A percentile compares a stretch with the other conserved stretches of the same genome.
Evolutionary conservation across 2,888 invertebrate genomes (phyloP).

Genomic region (Phalera bucephala): DNA sequence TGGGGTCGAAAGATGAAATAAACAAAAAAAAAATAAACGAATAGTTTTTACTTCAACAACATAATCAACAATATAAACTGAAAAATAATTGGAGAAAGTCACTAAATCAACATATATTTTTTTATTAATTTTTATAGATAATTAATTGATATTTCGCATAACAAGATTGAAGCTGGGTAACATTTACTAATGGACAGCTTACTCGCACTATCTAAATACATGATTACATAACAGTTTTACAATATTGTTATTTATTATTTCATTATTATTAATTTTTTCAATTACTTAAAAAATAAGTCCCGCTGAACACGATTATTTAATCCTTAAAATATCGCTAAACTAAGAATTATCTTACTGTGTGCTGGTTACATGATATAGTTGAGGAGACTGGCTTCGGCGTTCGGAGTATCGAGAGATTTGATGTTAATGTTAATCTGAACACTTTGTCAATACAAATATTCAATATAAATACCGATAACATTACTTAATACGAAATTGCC

Average conservation of each 20-base stretch:
- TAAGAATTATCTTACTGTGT: constrained; percentile 76
- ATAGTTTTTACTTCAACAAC: constrained; percentile 62
- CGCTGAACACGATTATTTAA: constrained; percentile 77
- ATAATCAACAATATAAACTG: constrained; percentile 70
- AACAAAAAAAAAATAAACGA: constrained; percentile 50
- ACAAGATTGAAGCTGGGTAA: constrained; percentile 76
- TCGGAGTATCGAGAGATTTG: constrained; percentile 54
- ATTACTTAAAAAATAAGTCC: constrained; percentile 78
- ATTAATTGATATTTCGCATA: constrained; percentile 68
- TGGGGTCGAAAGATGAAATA: constrained; percentile 58
- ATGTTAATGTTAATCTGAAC: constrained; percentile 72
- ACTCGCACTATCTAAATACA: constrained; percentile 77
- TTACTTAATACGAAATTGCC: constrained; percentile 63
- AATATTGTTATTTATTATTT: no score
- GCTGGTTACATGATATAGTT: constrained; percentile 64
- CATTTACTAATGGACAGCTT: constrained; percentile 78
- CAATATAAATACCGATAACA: constrained; percentile 53
- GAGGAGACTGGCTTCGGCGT: constrained; percentile 48
- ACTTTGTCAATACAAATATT: constrained; percentile 68
- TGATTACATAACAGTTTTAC: constrained; percentile 79
- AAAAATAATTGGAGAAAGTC: constrained; percentile 62
- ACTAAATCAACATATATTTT: constrained; percentile 56
- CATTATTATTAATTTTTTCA: constrained; percentile 48
- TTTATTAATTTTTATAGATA: constrained; percentile 49
- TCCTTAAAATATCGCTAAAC: constrained; percentile 73